Evolutionary conservation across 2,797 vertebrate genomes (phyloP).

Genomic region (Xiphorhynchus erythropygius): DNA sequence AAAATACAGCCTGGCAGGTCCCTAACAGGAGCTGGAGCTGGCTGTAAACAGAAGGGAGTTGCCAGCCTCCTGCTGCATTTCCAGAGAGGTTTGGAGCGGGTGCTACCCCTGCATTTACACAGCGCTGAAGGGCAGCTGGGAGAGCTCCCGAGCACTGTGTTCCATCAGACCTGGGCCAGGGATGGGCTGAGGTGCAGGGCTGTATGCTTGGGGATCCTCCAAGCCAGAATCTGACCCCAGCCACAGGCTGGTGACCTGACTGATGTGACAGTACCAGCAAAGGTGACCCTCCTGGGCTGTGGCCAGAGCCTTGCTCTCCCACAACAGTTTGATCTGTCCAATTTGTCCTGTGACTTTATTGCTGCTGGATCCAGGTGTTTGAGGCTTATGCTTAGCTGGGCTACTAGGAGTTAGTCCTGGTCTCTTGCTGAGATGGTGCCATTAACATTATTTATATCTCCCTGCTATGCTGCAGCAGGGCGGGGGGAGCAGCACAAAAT

Average conservation of each 20-base stretch:
- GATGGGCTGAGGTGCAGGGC: neutral
- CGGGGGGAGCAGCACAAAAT: neutral
- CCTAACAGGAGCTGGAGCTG: neutral
- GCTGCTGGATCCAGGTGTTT: neutral
- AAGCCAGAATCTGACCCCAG: accelerated
- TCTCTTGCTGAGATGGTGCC: neutral
- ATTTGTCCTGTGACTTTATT: neutral
- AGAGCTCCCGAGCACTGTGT: neutral
- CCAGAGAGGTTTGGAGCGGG: neutral
- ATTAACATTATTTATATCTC: neutral
- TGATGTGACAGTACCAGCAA: neutral
- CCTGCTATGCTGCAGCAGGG: neutral
- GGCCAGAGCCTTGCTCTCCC: neutral
- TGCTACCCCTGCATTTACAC: neutral
- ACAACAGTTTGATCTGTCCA: neutral
- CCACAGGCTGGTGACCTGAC: neutral
- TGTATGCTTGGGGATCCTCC: neutral
- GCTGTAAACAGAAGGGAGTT: neutral
- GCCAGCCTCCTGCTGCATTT: neutral
- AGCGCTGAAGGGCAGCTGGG: neutral
- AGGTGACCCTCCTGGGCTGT: neutral
- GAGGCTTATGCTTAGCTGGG: neutral
- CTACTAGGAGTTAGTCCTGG: neutral
- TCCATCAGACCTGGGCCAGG: neutral
- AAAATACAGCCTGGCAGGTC: neutral